Base-by-base conservation (phyloP, 1,140 invertebrate species). In the Camponotus pennsylvanicus region DNA sequence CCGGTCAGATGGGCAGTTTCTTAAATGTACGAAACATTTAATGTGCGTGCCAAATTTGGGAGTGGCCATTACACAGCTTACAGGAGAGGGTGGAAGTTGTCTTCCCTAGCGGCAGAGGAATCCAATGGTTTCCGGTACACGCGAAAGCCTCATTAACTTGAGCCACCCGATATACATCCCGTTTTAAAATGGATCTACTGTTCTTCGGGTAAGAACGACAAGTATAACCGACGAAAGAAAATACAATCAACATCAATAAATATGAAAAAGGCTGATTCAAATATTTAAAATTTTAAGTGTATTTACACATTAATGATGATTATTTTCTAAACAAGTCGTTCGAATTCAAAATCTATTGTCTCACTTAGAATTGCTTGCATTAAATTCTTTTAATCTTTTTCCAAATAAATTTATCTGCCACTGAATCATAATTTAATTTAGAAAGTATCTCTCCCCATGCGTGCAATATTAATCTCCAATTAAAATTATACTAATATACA, bases 91-190 rank as follows among this genome's bases (percentile, higher is more conserved):
- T 84, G 73, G 78, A 80, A 86, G 59, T 67, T 82, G 80, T 84
- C 85, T 88, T 79, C 79, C 61, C 76, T 59, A 55, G 71, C 87
- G 82, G 63, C 80, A 79, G 86, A 88, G 83, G 87, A 91, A 70
- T 70, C 85, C 63, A 40, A 57, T 69, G 64, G 86, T 88, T 93
- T 93, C 90, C 90, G 89, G 85, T 86, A 90, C 92, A 93, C 93
- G 93, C 93, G 75, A 93, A 92, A 91, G 66, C 84, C 89, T 91
- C 93, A 90, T 93, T 93, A 93, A 93, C 92, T 93, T 90, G 75
- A 64, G 61, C 70, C 88, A 82, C 78, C 57, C 86, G 85, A 89
- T 87, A 85, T 87, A 73, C 69, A 71, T 86, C 69, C 78, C 76
- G 61, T 66, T 90, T 88, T 87, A 82, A 89, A 91, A 84, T 87